These are phyloP conservation scores for Drosophila insularis DNA, from an alignment of 1,140 invertebrate genomes.

Conservation along the genomic window DNA sequence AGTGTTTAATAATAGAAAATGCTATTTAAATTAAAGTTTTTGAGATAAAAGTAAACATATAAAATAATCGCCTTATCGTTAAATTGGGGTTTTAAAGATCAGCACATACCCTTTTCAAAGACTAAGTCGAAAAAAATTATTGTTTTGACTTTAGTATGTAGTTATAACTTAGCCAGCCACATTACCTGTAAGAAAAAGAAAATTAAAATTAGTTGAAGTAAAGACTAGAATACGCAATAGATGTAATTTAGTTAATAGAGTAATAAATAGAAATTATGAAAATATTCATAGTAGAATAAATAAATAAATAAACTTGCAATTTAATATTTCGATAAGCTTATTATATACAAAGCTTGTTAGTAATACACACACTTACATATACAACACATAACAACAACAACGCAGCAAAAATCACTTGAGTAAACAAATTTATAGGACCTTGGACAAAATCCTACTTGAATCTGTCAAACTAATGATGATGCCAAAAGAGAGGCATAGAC, in stretches of 20 bases:
- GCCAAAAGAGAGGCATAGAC: background rate
- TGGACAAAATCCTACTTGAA: conserved; percentile 5
- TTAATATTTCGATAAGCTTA: conserved; percentile 20
- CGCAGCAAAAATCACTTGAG: conserved; percentile 3
- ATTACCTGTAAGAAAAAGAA: background rate
- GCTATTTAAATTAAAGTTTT: no score
- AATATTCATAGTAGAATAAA: conserved; percentile 4
- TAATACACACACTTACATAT: conserved; percentile 15
- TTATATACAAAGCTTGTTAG: conserved; percentile 8
- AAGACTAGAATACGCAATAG: background rate
- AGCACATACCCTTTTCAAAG: no score
- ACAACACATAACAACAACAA: conserved; percentile 1
- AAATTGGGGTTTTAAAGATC: no score
- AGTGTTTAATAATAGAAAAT: no score
- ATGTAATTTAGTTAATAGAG: conserved; percentile 40
- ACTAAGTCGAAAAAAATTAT: no score
- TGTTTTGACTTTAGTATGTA: no score
- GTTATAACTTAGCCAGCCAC: background rate
- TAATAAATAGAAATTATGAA: conserved; percentile 21
- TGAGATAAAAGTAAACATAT: no score
- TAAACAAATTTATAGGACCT: background rate
- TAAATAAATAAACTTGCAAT: conserved; percentile 14
- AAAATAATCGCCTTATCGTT: no score
- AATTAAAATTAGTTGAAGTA: background rate
- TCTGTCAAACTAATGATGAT: conserved; percentile 8